Evolutionary conservation across 2,113 vertebrate genomes (phyloP), one percentile per base, ranked within the genome.

Genomic region (Serinus canaria): DNA sequence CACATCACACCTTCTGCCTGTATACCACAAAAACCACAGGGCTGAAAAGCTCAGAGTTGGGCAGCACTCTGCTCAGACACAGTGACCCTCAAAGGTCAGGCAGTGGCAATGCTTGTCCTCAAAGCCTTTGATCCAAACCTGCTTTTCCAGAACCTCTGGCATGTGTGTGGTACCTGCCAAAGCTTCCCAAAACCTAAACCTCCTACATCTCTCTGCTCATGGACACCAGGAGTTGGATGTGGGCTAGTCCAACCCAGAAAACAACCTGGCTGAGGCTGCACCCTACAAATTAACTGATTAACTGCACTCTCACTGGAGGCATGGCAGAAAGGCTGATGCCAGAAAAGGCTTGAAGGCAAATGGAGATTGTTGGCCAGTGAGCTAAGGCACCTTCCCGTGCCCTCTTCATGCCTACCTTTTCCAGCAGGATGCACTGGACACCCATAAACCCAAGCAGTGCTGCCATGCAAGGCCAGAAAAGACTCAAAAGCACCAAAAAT

Each of bases 221-320:
- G 33, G 52, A 74, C 69, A 55, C 13, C 47, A n/a, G 6, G 68
- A 74, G 27, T 3, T 81, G 39, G 33, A 69, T 39, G 39, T 30
- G 39, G 50, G 24, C 11, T 52, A 43, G 11, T 27, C 17, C 63
- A 80, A 35, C 22, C 16, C 35, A 70, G 30, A 41, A 74, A 85
- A 82, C 4, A 43, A 77, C n/a, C 62, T 62, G 28, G 21, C 41
- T 43, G 55, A 83, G 59, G 37, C 31, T 44, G 50, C 39, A 67
- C 13, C 39, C 37, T 18, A 27, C 12, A 66, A 69, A 66, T 44
- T 5, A 76, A 37, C 0, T 12, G 64, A 59, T 0, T 14, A 76
- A 39, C 10, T 13, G 15, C 39, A 46, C 33, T 58, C 24, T 83
- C 60, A 20, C 22, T n/a, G 55, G 77, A 73, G 50, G 16, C 35